These are phyloP conservation scores for Tupiocoris notatus DNA, from an alignment of 2,888 invertebrate species.

Conservation along the genomic window DNA sequence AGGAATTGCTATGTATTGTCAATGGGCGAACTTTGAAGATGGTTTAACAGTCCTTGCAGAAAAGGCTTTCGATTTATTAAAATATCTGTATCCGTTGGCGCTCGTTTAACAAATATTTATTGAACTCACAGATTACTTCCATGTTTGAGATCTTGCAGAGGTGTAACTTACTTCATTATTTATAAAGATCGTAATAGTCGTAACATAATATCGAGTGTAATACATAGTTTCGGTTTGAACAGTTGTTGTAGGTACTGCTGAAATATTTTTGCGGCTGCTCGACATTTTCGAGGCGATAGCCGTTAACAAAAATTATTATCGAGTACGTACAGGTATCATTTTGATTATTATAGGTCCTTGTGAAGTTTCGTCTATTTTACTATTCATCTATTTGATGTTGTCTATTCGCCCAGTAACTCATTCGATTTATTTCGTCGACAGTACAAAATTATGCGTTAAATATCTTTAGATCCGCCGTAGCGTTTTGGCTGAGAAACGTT, in stretches of 20 bases:
- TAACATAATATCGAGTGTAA: neutral
- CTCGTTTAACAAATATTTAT: conserved; percentile 14
- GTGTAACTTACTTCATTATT: conserved; percentile 1
- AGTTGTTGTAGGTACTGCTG: no score
- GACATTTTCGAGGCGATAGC: no score
- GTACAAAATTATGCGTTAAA: conserved; percentile 3
- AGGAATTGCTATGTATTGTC: conserved; percentile 43
- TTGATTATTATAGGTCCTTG: no score
- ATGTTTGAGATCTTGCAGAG: conserved; percentile 31
- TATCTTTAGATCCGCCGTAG: no score
- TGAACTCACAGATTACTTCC: conserved; percentile 30
- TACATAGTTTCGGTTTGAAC: neutral
- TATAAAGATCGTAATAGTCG: neutral
- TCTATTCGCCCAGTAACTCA: conserved; percentile 23
- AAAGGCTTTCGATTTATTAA: conserved; percentile 14
- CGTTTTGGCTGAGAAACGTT: neutral
- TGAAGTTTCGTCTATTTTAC: no score
- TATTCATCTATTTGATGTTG: no score
- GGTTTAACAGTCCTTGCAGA: conserved; percentile 26
- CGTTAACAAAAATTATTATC: no score
- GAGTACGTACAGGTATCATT: no score
- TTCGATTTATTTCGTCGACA: neutral
- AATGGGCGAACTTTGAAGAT: conserved; percentile 34
- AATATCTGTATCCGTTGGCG: conserved; percentile 13
- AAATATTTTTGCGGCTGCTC: no score